Base-by-base conservation (phyloP, 2,797 vertebrate species). In the Pterois miles region DNA sequence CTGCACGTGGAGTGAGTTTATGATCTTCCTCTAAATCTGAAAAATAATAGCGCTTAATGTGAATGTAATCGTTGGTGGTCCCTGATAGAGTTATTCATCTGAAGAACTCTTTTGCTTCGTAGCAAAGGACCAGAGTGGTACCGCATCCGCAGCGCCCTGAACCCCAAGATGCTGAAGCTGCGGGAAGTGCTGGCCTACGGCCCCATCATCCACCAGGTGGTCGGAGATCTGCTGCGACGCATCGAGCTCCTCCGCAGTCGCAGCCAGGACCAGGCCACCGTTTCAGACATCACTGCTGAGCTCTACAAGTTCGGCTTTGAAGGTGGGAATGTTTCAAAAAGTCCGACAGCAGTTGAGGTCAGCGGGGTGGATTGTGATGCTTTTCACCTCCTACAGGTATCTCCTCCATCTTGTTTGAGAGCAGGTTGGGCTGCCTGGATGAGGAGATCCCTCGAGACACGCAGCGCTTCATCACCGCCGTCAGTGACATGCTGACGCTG, bases 281-380 rank as follows among this genome's bases (percentile, higher is more conserved):
- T 96, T 3, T 29, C 71, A 0, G 84, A 96, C 7, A 13, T 96
- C 11, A 46, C 94, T 0, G 50, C 89, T 0, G 95, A 96, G 80
- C 89, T 96, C 63, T 95, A 96, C 88, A 96, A 93, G 86, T 96
- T 96, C 10, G 96, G 95, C 65, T 96, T 96, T 65, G 96, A 96
- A 94, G 95, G 96, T 58, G 16, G 40, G 40, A 43, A 43, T 25
- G 2, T 13, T 54, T 27, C 34, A 34, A 34, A 31, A 8, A 0
- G 16, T 2, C 2, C 2, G 16, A 23, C 2, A 3, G 6, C 0
- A 5, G 10, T 11, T 1, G 36, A 16, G 12, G 11, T 23, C 1
- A 1, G 1, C 7, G 23, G n/a, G 3, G 0, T 18, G 1, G 20
- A 0, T 48, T n/a, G 16, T 53, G 27, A 74, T 18, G 12, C 14